Percentiles rank a stretch among this genome's conserved stretches.
Evolutionary conservation across 2,888 invertebrate genomes (phyloP).

Genomic region (Sericinus montela): DNA sequence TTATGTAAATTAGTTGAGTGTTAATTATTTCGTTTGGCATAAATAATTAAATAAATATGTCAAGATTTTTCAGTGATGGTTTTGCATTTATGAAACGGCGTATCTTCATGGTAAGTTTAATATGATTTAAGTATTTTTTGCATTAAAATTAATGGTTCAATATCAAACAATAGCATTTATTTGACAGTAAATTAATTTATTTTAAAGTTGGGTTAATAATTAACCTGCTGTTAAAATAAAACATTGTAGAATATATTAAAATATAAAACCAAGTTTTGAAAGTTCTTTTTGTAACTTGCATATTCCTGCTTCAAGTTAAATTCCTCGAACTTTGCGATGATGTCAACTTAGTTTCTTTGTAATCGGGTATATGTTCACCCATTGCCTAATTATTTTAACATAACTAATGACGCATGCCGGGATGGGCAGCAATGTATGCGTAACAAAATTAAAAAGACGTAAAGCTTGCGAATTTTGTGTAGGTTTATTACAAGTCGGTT

Average conservation of each 20-base stretch:
- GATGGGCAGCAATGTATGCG: conserved; percentile 27
- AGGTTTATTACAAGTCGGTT: conserved; percentile 13
- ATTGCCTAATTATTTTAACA: conserved; percentile 19
- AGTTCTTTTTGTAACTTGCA: too few species aligned
- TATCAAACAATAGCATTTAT: too few species aligned
- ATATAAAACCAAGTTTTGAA: too few species aligned
- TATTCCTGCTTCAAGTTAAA: conserved; percentile 23
- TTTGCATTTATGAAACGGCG: conserved; percentile 46
- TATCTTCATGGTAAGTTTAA: conserved; percentile 56
- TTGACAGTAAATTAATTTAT: too few species aligned
- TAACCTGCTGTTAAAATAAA: too few species aligned
- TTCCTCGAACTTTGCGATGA: conserved; percentile 53
- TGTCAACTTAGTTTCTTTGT: conserved; percentile 33
- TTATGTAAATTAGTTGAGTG: conserved; percentile 10
- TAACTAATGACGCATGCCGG: conserved; percentile 1
- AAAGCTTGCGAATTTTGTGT: conserved; percentile 15
- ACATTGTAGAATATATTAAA: too few species aligned
- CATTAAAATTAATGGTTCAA: background rate
- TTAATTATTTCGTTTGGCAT: background rate
- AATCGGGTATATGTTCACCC: conserved; percentile 7
- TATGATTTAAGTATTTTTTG: too few species aligned
- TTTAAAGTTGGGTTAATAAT: too few species aligned
- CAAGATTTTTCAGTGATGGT: conserved; percentile 37
- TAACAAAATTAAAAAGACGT: conserved; percentile 22
- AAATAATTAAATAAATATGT: conserved; percentile 25